Conservation (phyloP, 2,113 vertebrate species). For the Lagenorhynchus albirostris region DNA sequence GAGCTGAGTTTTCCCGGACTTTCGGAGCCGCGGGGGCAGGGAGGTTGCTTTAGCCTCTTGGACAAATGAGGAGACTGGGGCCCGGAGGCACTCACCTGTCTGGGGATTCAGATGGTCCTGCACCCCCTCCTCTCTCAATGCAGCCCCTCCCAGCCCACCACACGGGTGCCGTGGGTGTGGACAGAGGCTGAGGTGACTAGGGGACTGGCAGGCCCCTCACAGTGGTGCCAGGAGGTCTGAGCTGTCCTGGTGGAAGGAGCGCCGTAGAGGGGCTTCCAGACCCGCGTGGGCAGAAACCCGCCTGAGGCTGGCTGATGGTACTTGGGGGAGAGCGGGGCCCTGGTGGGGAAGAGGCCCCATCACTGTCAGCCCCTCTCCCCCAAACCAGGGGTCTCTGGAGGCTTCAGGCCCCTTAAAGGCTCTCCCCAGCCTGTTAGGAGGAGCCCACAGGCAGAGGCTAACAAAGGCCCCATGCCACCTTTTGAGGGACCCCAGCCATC, state of each 20-base stretch:
- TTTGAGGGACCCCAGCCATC: background rate
- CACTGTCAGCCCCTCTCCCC: background rate
- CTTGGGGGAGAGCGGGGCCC: too few species aligned
- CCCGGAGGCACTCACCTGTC: background rate
- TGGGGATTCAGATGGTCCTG: background rate
- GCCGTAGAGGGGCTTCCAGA: background rate
- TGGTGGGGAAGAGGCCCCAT: background rate
- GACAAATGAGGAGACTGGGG: background rate
- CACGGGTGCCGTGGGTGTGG: accelerated
- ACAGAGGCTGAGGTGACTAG: background rate
- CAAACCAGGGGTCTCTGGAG: background rate
- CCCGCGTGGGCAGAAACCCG: accelerated
- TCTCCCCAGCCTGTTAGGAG: background rate
- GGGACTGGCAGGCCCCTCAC: background rate
- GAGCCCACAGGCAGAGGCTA: background rate
- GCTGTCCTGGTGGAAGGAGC: background rate
- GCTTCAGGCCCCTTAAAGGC: background rate
- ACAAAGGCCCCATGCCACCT: background rate
- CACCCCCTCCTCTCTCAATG: background rate
- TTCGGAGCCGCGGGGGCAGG: background rate
- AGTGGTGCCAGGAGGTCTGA: background rate
- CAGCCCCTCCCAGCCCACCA: background rate
- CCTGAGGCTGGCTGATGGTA: accelerated
- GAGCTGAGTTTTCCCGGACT: background rate
- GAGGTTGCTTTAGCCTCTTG: background rate